Conservation (phyloP, 2,113 vertebrate genomes). For the Pogonocichla stellata region DNA sequence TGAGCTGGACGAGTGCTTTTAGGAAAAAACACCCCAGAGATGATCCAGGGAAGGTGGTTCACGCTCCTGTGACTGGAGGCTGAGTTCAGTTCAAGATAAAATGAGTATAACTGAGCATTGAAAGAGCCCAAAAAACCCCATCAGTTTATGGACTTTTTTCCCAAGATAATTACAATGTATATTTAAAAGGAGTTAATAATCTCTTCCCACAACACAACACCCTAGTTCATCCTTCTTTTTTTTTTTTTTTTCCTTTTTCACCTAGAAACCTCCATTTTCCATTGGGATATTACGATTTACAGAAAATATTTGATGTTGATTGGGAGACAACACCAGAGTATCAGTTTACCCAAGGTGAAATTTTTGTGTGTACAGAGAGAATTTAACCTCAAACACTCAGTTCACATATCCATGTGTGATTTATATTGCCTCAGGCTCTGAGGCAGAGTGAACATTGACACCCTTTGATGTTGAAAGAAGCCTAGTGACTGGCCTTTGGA, state of each 20-base stretch:
- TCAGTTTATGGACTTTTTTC: neutral
- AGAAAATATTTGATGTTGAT: conserved; percentile 10
- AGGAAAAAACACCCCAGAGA: neutral
- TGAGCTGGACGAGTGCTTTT: neutral
- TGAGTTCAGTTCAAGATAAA: neutral
- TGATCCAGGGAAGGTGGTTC: neutral
- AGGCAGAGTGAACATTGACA: conserved; percentile 38
- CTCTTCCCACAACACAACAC: neutral
- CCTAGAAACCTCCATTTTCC: neutral
- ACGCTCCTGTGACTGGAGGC: too few relatives aligned
- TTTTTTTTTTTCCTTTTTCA: neutral
- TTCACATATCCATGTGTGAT: conserved; percentile 40
- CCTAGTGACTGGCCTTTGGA: conserved; percentile 54
- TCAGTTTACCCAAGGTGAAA: conserved; percentile 38
- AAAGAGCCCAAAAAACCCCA: neutral
- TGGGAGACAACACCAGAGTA: neutral
- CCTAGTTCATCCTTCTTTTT: neutral
- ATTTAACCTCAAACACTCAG: conserved; percentile 49
- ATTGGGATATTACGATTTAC: neutral
- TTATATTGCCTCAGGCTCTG: conserved; percentile 27
- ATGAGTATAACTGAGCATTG: rapidly evolving
- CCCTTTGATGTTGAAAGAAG: conserved; percentile 67
- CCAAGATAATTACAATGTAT: neutral
- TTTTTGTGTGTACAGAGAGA: conserved; percentile 40
- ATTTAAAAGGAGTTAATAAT: neutral